Evolutionary conservation across 2,797 vertebrate species (phyloP), one percentile per base, ranked within the genome.

Genomic region (Atherinosoma microstoma): DNA sequence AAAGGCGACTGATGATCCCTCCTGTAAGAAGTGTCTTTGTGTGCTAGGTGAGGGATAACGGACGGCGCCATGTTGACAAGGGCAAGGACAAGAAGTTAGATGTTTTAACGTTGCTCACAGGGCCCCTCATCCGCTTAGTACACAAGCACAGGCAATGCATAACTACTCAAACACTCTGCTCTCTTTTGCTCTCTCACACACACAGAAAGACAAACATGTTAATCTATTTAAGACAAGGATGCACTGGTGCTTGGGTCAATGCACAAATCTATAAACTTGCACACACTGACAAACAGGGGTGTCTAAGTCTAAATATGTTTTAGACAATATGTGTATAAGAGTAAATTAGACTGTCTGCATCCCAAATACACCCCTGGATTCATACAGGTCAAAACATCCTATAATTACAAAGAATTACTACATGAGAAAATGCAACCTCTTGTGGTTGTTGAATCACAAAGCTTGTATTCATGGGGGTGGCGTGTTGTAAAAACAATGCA

Each of bases 1-100:
- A 96, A 94, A 96, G 96, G 95, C 95, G 94, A 97, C 96, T 96
- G 96, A 96, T 96, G 96, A 95, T 96, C 96, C 96, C 93, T 95
- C 93, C 89, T 89, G 84, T 85, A 91, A 88, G 87, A 95, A 94
- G 94, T 93, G 95, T 96, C 95, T 96, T 96, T 95, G 94, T 92
- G 87, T 94, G 94, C 94, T 95, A 95, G 95, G 95, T 97, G 96
- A 98, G 95, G 95, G 93, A 97, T 97, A 94, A 96, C 96, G 95
- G 96, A 96, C 92, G 94, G 93, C 91, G 94, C 95, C 93, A 92
- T 92, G 94, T 94, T 95, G 96, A 96, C 96, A 97, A 97, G 96
- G 96, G 95, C 95, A 96, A 92, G 92, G 95, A 95, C 94, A 94
- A 95, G 94, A 91, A 91, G 84, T 93, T 90, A 79, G 94, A 91